Percentiles rank a stretch among this genome's conserved stretches.
Evolutionary conservation across 2,797 vertebrate genomes (phyloP).

Genomic region (Cyclura pinguis): DNA sequence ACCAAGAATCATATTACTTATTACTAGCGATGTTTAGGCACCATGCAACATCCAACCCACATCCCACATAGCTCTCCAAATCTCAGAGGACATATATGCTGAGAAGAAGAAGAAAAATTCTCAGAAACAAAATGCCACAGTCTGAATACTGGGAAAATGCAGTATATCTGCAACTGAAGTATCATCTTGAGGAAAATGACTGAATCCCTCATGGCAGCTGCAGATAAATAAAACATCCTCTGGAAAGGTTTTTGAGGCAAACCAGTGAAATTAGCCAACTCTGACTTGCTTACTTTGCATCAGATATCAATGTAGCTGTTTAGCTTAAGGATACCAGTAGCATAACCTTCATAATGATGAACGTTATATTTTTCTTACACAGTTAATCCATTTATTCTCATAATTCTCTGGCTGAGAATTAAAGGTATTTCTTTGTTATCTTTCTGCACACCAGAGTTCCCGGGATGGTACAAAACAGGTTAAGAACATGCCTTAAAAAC

Average conservation of each 20-base stretch:
- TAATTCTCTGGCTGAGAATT: too few relatives aligned
- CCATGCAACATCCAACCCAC: not conserved
- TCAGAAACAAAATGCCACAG: not conserved
- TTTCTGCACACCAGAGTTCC: too few relatives aligned
- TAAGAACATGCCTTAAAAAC: too few relatives aligned
- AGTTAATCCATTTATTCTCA: not conserved
- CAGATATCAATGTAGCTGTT: not conserved
- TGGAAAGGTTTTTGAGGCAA: not conserved
- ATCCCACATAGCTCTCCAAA: not conserved
- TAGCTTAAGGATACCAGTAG: not conserved
- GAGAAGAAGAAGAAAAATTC: not conserved
- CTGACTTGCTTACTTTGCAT: not conserved
- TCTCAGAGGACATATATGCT: not conserved
- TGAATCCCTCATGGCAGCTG: not conserved
- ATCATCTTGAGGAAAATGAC: not conserved
- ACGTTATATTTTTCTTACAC: not conserved
- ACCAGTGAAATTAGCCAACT: not conserved
- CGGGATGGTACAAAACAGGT: too few relatives aligned
- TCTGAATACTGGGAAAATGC: not conserved
- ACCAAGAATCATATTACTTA: too few relatives aligned
- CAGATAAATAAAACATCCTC: not conserved
- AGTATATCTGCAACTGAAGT: not conserved
- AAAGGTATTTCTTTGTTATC: too few relatives aligned
- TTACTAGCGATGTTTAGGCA: not conserved
- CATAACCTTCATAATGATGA: slow-evolving; percentile 1